Conservation (phyloP, 2,797 vertebrate species). For the Anas bernieri region DNA sequence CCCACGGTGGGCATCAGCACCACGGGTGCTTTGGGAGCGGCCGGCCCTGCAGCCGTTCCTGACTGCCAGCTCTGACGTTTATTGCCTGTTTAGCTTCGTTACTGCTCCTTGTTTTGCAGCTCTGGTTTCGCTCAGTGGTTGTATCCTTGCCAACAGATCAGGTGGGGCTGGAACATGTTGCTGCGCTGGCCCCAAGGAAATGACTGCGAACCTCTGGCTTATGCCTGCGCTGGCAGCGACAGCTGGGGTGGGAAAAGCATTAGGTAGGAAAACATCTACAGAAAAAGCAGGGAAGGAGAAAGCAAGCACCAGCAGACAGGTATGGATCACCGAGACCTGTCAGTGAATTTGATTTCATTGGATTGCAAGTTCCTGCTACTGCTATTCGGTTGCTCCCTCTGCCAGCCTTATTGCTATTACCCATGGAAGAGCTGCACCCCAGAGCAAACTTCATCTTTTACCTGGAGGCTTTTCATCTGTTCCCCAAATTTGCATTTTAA, state of each 20-base stretch:
- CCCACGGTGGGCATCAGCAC: not conserved
- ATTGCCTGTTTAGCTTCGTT: not conserved
- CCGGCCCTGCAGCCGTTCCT: not conserved
- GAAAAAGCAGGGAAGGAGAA: not conserved
- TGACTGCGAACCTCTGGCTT: not conserved
- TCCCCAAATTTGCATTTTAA: constrained; percentile 20
- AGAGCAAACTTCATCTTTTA: not conserved
- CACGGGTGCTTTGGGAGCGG: not conserved
- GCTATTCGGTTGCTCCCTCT: not conserved
- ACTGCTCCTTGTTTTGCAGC: not conserved
- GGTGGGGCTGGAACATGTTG: not conserved
- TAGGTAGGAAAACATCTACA: not conserved
- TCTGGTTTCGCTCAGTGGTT: not conserved
- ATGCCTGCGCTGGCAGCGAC: constrained; percentile 2
- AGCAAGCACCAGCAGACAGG: not conserved
- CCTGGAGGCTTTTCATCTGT: not conserved
- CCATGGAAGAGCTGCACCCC: not conserved
- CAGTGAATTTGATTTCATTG: not conserved
- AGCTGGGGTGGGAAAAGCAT: not conserved
- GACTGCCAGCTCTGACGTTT: not conserved
- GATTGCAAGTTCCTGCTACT: not conserved
- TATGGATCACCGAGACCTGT: not conserved
- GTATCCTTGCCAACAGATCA: not conserved
- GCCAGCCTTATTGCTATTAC: not conserved
- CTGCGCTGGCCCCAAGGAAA: not conserved